Evolutionary conservation across 2,797 vertebrate genomes (phyloP), one percentile per base, ranked within the genome.

Genomic region (Loriculus beryllinus): DNA sequence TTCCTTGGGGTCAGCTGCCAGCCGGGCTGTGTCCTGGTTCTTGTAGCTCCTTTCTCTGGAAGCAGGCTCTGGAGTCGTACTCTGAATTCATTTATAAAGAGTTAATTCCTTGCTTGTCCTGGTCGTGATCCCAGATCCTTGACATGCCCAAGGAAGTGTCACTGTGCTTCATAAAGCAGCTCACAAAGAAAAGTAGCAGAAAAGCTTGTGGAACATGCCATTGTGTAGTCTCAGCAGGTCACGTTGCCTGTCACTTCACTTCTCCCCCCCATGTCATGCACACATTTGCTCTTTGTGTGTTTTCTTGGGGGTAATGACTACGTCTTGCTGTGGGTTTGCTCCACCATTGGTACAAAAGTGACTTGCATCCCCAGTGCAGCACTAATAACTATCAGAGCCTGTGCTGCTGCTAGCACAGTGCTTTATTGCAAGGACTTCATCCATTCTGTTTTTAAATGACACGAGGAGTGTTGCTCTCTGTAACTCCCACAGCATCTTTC

Each of bases 321-420:
- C 16, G 19, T 57, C 70, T 76, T 67, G 33, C 43, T 63, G 6
- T 40, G 40, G 40, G 7, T 72, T 76, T 88, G 52, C 49, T 39
- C 48, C 25, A 7, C 1, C 2, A 3, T 16, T 76, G 35, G 59
- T 40, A 20, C 31, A 22, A 2, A 1, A 4, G 47, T 15, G 51
- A 10, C 57, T 57, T 35, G n/a, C 21, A 17, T 26, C 25, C 51
- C 19, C 6, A 14, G 4, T 14, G 49, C 5, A 6, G 37, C 54
- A 82, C 59, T 75, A 57, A 14, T 37, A 39, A 39, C 13, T 6
- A 0, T 49, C 33, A 71, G 62, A 89, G 52, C 47, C 47, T 69
- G 47, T 51, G 51, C 47, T 83, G 22, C 64, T 92, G 45, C 37
- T 48, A 19, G 51, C 40, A 16, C 15, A 14, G 25, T 14, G 21